These are phyloP conservation scores for Marcusenius ussheri DNA, from an alignment of 2,113 vertebrate species.

Conservation along the genomic window DNA sequence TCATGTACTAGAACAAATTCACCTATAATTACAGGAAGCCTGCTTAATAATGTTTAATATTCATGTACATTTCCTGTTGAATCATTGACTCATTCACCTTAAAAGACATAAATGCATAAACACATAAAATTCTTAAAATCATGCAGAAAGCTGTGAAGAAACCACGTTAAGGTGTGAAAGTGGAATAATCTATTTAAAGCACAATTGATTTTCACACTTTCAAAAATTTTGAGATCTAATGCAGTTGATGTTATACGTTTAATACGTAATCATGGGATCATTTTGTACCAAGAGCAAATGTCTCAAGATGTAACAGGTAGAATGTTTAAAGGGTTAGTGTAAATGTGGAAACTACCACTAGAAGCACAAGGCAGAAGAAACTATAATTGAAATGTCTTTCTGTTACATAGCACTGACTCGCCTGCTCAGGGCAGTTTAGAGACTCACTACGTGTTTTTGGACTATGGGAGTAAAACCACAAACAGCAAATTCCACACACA, in stretches of 20 bases:
- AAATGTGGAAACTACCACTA: background rate
- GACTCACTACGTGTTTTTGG: background rate
- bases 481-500: background rate
- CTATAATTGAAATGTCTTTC: background rate
- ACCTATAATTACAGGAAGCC: background rate
- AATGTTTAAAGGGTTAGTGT: background rate
- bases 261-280: background rate
- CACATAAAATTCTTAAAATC: background rate
- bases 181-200: background rate
- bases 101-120: background rate
- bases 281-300: background rate
- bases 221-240: background rate
- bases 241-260: background rate
- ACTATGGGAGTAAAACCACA: background rate
- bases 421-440: background rate
- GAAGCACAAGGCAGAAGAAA: background rate
- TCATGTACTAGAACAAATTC: background rate
- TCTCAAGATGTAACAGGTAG: background rate
- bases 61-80: background rate
- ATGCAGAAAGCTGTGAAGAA: background rate
- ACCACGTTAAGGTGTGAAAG: background rate
- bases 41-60: background rate
- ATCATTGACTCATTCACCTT: background rate
- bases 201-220: background rate
- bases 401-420: background rate